Evolutionary conservation across 2,113 vertebrate species (phyloP), one percentile per base, ranked within the genome.

Genomic region (Spizaetus ornatus): DNA sequence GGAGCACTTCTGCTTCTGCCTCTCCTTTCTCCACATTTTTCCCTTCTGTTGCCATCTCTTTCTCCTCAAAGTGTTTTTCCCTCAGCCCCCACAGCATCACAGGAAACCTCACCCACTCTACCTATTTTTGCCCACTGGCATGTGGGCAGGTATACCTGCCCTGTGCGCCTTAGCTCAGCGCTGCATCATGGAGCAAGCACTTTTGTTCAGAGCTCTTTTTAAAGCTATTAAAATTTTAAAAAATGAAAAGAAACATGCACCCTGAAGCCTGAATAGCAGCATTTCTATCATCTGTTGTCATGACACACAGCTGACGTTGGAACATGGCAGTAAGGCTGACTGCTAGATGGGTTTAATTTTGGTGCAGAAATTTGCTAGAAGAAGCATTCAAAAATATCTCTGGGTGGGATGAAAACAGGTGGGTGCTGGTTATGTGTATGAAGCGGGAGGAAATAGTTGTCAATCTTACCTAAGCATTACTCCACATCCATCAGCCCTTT

Each of bases 281-380:
- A 69, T 97, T 98, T 97, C 97, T 97, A 90, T 98, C 97, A 97
- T 97, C 87, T 93, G 97, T 98, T 98, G 97, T 98, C 98, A 98
- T 98, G 98, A 98, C 97, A 97, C 86, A 94, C 96, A 97, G 97
- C 94, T 98, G 98, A 98, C 97, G 98, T 93, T 94, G 96, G 96
- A 98, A 96, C 97, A 97, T 87, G 36, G 94, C 97, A 97, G 93
- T 32, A 82, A 97, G 96, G 97, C 96, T 98, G 97, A 97, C 97
- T 97, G 95, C 95, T 97, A 98, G 97, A 98, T 97, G 92, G 92
- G 94, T 98, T 98, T 98, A 97, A 98, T 98, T 98, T 98, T 95
- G 96, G 97, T 97, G 95, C 96, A 97, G 96, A 98, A 97, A 97
- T 98, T 97, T 98, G 97, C 97, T 95, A 97, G 94, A 98, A 95